These are phyloP conservation scores for Plectus sambesii DNA, from an alignment of 1,140 invertebrate genomes.

Conservation along the genomic window DNA sequence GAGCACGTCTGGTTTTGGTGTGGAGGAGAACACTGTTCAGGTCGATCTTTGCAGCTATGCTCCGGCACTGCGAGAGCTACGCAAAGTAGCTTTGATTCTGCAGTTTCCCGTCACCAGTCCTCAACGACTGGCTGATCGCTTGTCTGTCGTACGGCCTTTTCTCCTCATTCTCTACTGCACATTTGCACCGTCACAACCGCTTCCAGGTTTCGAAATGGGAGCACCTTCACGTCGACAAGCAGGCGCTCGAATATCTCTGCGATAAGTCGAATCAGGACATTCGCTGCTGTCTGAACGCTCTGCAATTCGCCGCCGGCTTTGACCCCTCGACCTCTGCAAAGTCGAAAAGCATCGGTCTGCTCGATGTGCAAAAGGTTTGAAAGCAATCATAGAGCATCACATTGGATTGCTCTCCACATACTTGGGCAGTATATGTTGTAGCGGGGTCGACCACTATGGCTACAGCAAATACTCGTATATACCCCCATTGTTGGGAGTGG, in stretches of 20 bases:
- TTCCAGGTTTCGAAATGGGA: constrained; percentile 60
- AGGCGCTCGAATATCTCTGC: constrained; percentile 60
- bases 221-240: constrained; percentile 60
- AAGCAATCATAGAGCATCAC: constrained; percentile 57
- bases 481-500: no score
- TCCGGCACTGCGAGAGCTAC: constrained; percentile 62
- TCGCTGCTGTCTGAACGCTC: constrained; percentile 69
- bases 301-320: no score
- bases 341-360: constrained; percentile 53
- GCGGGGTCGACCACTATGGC: no score
- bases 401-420: no score
- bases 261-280: constrained; percentile 74
- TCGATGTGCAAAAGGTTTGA: constrained; percentile 50
- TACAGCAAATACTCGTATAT: no score
- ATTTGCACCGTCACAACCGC: constrained; percentile 19
- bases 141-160: constrained; percentile 47
- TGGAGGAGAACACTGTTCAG: no score
- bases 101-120: constrained; percentile 60
- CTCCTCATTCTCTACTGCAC: constrained; percentile 5
- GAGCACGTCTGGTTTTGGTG: no score
- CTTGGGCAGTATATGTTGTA: no score
- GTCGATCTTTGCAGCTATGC: constrained; percentile 56
- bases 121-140: constrained; percentile 47
- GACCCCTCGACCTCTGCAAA: no score
- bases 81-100: constrained; percentile 63